Percentiles rank a stretch among this genome's conserved stretches.
Evolutionary conservation across 2,797 vertebrate species (phyloP).

Genomic region (Euphonia xanthogaster): DNA sequence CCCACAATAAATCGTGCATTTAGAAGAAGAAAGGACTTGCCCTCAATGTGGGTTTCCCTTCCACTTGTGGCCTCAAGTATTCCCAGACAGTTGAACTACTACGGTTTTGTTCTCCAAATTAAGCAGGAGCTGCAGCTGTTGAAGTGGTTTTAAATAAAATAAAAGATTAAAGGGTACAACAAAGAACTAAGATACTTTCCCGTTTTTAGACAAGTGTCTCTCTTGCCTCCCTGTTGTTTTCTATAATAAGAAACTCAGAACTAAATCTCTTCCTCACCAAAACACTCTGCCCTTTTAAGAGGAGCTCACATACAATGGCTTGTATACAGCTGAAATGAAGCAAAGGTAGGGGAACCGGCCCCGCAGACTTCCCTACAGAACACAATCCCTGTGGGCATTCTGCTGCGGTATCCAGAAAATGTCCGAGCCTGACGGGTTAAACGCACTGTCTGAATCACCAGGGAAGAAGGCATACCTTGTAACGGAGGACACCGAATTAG

Average conservation of each 20-base stretch:
- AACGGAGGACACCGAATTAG: neutral
- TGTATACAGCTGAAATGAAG: neutral
- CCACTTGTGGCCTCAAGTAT: conserved; percentile 46
- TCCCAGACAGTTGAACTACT: conserved; percentile 41
- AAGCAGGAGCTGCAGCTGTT: conserved; percentile 24
- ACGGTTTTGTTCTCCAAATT: conserved; percentile 46
- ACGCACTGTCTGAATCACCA: neutral
- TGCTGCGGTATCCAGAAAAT: neutral
- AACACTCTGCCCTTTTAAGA: neutral
- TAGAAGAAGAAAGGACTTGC: conserved; percentile 48
- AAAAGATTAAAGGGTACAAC: conserved; percentile 48
- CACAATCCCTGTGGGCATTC: neutral
- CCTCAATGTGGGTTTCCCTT: conserved; percentile 23
- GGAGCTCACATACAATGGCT: accelerated
- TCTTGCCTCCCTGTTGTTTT: neutral
- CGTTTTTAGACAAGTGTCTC: conserved; percentile 3
- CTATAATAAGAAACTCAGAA: neutral
- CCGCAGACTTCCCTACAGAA: neutral
- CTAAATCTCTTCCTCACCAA: neutral
- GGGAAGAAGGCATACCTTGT: accelerated
- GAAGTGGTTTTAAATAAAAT: conserved; percentile 42
- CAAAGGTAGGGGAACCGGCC: neutral
- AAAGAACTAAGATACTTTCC: conserved; percentile 31
- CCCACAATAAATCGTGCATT: conserved; percentile 12
- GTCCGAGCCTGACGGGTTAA: neutral